Evolutionary conservation across 1,140 invertebrate genomes (phyloP), one percentile per base, ranked within the genome.

Genomic region (Bombus confusus): DNA sequence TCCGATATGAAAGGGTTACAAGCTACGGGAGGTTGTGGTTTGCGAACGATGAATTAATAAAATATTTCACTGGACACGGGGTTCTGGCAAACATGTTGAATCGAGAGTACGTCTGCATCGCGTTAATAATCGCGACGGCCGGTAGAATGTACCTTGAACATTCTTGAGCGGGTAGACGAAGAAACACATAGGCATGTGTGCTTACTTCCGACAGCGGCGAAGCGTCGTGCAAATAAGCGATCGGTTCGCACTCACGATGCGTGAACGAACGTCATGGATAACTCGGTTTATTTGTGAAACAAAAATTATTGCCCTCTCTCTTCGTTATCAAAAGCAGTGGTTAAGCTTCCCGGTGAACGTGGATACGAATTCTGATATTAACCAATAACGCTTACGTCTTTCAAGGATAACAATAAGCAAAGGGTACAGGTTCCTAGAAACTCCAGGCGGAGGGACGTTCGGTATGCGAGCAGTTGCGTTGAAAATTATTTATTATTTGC

Each of bases 171-270:
- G 2, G 13, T 31, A 66, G 25, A 31, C 41, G 39, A 25, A 59
- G 75, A 39, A 74, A 41, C 22, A 71, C 34, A 18, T 72, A 31
- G 43, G 41, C 28, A 28, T 25, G 34, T 25, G 28, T 37, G 83
- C 83, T 80, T 77, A 80, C 76, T 87, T 80, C 71, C 39, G 34
- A 74, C 74, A 73, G 52, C 77, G 34, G 18, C n/a, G 71, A 47
- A 69, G 3, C 59, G 6, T 37, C 64, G 77, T 68, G 69, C 39
- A 87, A 87, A 87, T 87, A 87, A 87, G 62, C 82, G n/a, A 47
- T 57, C 80, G 57, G 37, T 37, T 47, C 15, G 34, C 15, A 28
- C 43, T 59, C 34, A 59, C 64, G 73, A 68, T 83, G 28, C 39
- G 34, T 52, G 66, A n/a, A 68, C 41, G 47, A 47, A 62, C 75